These are phyloP conservation scores for Alentia gelatinosa DNA, from an alignment of 2,888 invertebrate species.

Conservation along the genomic window DNA sequence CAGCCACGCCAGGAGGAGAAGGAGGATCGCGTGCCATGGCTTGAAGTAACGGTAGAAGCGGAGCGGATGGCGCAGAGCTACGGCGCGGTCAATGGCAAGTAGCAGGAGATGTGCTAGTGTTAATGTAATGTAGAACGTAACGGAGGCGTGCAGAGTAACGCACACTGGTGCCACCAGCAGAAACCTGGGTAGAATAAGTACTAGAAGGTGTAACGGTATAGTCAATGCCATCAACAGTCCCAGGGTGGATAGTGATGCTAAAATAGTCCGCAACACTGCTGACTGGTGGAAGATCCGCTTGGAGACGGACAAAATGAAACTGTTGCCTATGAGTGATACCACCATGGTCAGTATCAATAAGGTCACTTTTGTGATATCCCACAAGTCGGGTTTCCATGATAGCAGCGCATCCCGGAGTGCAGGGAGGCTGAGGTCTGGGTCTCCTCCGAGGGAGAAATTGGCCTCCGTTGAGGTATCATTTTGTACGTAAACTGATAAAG, in stretches of 20 bases:
- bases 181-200: neutral
- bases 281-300: neutral
- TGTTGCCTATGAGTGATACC: neutral
- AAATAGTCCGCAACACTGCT: neutral
- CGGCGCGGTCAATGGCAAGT: conserved; percentile 38
- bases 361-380: conserved; percentile 1
- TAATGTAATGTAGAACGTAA: conserved; percentile 23
- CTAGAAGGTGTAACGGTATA: neutral
- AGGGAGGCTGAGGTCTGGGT: neutral
- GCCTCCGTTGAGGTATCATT: neutral
- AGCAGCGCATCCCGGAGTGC: neutral
- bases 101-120: neutral
- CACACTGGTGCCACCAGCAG: neutral
- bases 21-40: neutral
- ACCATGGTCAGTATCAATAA: neutral
- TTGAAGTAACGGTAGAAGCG: conserved; percentile 29
- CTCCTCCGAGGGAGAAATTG: neutral
- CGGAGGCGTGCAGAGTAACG: neutral
- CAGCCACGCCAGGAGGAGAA: conserved; percentile 39
- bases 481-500: neutral
- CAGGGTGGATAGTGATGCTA: conserved; percentile 2
- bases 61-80: conserved; percentile 52
- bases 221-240: neutral
- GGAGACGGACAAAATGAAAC: neutral
- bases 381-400: neutral